These are phyloP conservation scores for Phaethornis superciliosus DNA, from an alignment of 2,113 vertebrate species.

Conservation along the genomic window DNA sequence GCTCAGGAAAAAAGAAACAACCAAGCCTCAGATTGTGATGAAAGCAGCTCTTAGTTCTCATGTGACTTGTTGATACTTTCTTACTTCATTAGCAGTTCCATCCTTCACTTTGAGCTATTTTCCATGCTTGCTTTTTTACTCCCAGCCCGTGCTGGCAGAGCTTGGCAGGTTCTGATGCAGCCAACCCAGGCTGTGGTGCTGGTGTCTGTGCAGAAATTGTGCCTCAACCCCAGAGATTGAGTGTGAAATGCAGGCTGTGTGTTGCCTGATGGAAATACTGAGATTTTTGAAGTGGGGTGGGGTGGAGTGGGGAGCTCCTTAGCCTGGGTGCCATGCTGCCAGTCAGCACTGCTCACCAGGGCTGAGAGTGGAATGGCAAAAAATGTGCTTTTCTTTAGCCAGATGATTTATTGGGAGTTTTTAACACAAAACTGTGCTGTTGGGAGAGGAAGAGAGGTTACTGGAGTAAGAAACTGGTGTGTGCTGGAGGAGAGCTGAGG, in stretches of 20 bases:
- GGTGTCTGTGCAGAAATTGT: neutral
- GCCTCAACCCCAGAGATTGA: neutral
- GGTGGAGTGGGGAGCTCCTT: neutral
- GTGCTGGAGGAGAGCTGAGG: accelerated
- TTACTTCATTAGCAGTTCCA: neutral
- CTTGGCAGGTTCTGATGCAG: no score
- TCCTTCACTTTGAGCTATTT: neutral
- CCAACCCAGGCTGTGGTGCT: neutral
- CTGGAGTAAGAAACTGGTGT: accelerated
- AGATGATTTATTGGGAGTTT: accelerated
- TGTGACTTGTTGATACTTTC: neutral
- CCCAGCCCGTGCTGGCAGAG: no score
- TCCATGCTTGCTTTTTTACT: neutral
- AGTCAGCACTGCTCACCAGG: accelerated
- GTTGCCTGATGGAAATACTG: accelerated
- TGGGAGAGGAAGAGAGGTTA: neutral
- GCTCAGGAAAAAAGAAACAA: neutral
- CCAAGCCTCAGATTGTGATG: neutral
- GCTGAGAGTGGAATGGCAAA: neutral
- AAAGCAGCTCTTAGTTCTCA: neutral
- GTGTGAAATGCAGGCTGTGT: neutral
- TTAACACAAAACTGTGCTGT: accelerated
- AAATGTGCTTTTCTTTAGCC: neutral
- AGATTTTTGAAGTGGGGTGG: neutral
- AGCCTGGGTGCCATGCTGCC: no score